A percentile compares a stretch with the other conserved stretches of the same genome.
These are phyloP conservation scores for Lagopus leucura DNA, from an alignment of 2,113 vertebrate genomes.

Conservation along the genomic window DNA sequence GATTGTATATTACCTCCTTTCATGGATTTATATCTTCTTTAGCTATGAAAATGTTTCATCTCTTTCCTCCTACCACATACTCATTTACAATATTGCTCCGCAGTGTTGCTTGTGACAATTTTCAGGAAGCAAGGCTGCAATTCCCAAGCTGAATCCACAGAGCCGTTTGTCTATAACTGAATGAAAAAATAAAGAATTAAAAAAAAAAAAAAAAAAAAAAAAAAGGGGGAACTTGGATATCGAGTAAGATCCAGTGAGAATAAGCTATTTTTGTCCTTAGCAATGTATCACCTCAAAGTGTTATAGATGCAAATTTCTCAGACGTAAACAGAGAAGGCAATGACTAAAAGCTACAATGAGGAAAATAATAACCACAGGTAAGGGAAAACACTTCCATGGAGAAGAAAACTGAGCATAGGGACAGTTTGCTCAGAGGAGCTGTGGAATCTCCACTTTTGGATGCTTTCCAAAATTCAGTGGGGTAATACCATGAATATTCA, in stretches of 20 bases:
- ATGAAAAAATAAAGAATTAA: too few species aligned
- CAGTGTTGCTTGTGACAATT: not conserved
- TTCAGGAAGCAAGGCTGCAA: not conserved
- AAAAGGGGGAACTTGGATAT: not conserved
- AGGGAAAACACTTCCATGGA: not conserved
- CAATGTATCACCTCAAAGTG: not conserved
- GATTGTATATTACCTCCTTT: not conserved
- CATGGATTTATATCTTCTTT: not conserved
- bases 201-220: too few species aligned
- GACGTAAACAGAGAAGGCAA: not conserved
- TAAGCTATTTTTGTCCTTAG: not conserved
- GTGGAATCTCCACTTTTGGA: not conserved
- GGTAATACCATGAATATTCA: not conserved
- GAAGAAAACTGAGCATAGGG: not conserved
- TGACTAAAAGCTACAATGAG: not conserved
- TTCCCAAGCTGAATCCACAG: not conserved
- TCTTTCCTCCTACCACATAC: not conserved
- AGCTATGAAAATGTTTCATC: not conserved
- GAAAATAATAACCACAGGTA: not conserved
- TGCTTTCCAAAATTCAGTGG: not conserved
- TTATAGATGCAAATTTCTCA: not conserved
- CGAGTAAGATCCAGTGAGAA: not conserved
- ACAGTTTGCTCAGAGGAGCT: accelerated
- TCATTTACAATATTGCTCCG: not conserved
- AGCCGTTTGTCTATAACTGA: not conserved